Evolutionary conservation across 1,140 invertebrate genomes (phyloP).

Genomic region (Marisa cornuarietis): DNA sequence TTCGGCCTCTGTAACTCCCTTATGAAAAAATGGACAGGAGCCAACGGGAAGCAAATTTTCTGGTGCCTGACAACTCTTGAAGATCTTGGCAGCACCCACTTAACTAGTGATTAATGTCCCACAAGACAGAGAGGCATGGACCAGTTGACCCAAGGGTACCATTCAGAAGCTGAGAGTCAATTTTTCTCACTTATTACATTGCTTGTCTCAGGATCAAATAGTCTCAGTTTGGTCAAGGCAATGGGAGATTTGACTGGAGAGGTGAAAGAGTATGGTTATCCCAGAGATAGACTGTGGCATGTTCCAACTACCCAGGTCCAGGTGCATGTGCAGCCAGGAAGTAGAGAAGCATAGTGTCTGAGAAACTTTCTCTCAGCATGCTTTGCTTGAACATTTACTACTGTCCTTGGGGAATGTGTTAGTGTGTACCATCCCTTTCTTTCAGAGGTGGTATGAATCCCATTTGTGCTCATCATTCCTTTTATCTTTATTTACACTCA

Average conservation of each 20-base stretch:
- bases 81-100: constrained; percentile 3
- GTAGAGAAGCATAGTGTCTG: background rate
- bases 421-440: background rate
- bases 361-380: background rate
- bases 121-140: background rate
- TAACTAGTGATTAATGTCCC: background rate
- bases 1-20: no score
- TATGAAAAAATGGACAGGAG: background rate
- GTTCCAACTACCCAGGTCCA: background rate
- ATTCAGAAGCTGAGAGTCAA: background rate
- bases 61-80: background rate
- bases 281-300: background rate
- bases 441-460: background rate
- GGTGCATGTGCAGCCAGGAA: no score
- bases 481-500: background rate
- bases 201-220: background rate
- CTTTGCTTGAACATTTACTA: background rate
- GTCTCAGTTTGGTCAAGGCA: background rate
- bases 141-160: background rate
- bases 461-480: background rate
- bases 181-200: background rate
- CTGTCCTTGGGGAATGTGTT: background rate
- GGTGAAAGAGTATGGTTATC: background rate
- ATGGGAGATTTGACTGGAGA: background rate
- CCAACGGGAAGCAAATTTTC: background rate